Base-by-base conservation (phyloP, 1,140 invertebrate species). In the Cydia strobilella region DNA sequence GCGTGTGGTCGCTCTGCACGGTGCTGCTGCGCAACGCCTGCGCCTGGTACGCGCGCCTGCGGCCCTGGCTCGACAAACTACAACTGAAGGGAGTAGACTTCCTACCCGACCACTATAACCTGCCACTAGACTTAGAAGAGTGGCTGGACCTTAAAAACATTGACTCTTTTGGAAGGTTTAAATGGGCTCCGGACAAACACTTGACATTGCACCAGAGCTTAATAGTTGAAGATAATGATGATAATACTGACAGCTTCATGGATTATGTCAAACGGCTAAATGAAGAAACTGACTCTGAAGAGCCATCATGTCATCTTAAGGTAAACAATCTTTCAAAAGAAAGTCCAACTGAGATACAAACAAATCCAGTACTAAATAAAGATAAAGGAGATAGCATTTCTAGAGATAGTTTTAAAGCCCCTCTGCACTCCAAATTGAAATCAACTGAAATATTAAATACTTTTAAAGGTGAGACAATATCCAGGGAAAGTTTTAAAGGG, bases 1-100 rank as follows among this genome's bases (percentile, higher is more conserved):
- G 94, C 82, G 91, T 95, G 78, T 95, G 94, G 94, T 94, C 93
- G 10, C 84, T 94, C 72, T 90, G 92, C 7, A 86, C 89, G 74
- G 81, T 94, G 35, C 78, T 94, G 48, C 77, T 94, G 6, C 89
- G 91, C 76, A 93, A 93, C 79, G 86, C 90, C 25, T 94, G 93
- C 76, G 84, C 83, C 25, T 95, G 94, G 94, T 95, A 95, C 77
- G 82, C 87, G 15, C 82, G 83, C 65, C 79, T 95, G 35, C 88
- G 93, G 74, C 78, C 81, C 42, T 94, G 85, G 79, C 59, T 90
- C 71, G 73, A 89, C 71, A 78, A 82, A 71, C 89, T 95, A 10
- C 83, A 93, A 82, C 54, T 77, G 13, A 84, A 94, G 78, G 94
- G 94, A 45, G 20, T 91, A 51, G 27, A 80, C n/a, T 94, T 94